These are phyloP conservation scores for Pseudomyrmex sp. DNA, from an alignment of 1,140 invertebrate species.

Conservation along the genomic window DNA sequence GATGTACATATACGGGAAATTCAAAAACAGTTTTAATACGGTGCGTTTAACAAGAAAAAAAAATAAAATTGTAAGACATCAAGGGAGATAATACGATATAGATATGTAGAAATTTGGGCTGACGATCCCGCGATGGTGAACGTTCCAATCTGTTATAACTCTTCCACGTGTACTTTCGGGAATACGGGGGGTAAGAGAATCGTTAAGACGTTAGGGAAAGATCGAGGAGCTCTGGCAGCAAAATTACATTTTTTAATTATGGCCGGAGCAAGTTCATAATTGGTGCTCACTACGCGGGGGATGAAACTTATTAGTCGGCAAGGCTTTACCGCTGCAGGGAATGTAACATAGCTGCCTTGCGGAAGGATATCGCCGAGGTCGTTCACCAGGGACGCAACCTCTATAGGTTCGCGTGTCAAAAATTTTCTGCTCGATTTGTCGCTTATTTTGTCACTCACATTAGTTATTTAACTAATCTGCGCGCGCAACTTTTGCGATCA, in stretches of 20 bases:
- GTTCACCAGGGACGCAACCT: conserved; percentile 74
- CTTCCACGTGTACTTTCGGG: conserved; percentile 46
- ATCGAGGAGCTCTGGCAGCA: conserved; percentile 70
- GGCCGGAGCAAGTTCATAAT: conserved; percentile 83
- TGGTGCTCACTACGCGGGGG: conserved; percentile 85
- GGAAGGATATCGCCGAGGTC: conserved; percentile 70
- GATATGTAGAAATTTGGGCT: conserved; percentile 11
- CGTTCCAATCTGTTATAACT: conserved; percentile 50
- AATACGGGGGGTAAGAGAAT: conserved; percentile 69
- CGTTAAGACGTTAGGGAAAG: conserved; percentile 69
- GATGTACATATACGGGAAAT: too few species aligned
- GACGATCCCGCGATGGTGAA: conserved; percentile 25
- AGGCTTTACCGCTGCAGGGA: conserved; percentile 75
- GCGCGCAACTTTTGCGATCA: not conserved
- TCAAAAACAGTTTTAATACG: too few species aligned
- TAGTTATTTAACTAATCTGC: not conserved
- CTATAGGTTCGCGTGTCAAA: not conserved
- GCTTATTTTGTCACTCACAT: not conserved
- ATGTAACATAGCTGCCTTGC: conserved; percentile 77
- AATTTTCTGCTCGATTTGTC: not conserved
- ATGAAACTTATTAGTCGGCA: conserved; percentile 84
- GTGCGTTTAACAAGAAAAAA: not conserved
- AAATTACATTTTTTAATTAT: conserved; percentile 84
- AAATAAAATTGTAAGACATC: conserved; percentile 18
- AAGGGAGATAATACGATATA: not conserved